phyloP scores from a whole-genome alignment of 2,888 invertebrate species.

The Antheraea yamamai region DNA sequence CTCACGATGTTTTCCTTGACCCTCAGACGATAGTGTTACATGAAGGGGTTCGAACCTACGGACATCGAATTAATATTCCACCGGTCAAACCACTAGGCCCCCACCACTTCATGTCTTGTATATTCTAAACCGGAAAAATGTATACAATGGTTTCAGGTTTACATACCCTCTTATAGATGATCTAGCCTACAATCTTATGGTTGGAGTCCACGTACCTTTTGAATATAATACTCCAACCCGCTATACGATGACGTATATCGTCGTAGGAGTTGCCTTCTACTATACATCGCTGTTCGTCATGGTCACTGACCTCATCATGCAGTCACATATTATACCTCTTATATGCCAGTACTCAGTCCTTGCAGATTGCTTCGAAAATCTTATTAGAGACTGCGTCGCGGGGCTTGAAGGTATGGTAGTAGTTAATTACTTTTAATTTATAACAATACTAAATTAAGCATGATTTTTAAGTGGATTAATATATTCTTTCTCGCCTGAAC shows the following conservation, averaged over 20 bases:
- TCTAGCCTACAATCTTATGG: constrained; percentile 60
- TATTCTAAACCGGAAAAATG: not conserved
- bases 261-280: constrained; percentile 45
- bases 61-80: too few species aligned
- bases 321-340: constrained; percentile 58
- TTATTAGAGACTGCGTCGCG: constrained; percentile 50
- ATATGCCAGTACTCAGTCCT: constrained; percentile 63
- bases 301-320: constrained; percentile 60
- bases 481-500: too few species aligned
- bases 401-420: constrained; percentile 39
- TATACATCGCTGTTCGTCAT: constrained; percentile 59
- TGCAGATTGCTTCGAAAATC: constrained; percentile 60
- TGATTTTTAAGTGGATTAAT: not conserved
- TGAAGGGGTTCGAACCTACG: too few species aligned
- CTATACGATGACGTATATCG: constrained; percentile 49
- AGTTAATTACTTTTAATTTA: not conserved
- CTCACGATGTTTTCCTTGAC: too few species aligned
- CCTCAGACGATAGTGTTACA: too few species aligned
- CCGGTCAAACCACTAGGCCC: too few species aligned
- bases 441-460: not conserved
- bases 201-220: constrained; percentile 51
- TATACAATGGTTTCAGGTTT: constrained; percentile 44
- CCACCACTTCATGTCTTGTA: too few species aligned
- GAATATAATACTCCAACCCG: constrained; percentile 40
- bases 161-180: constrained; percentile 61